Evolutionary conservation across 2,888 invertebrate genomes (phyloP).

Genomic region (Augiades crinisus): DNA sequence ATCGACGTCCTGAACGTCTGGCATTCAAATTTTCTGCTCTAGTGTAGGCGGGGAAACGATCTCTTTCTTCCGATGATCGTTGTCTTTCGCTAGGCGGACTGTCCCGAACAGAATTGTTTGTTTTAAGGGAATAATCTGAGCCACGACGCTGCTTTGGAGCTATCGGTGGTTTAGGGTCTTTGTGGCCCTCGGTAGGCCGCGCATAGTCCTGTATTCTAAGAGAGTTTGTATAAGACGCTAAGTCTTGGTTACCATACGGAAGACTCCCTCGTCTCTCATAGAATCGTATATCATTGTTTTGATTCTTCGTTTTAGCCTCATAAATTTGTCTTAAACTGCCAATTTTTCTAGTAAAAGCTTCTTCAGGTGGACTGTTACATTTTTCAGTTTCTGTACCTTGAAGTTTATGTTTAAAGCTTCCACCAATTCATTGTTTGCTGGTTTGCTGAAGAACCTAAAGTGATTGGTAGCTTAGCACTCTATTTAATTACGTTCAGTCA

Average conservation of each 20-base stretch:
- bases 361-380: slow-evolving; percentile 50
- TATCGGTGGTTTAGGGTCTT: slow-evolving; percentile 64
- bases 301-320: slow-evolving; percentile 84
- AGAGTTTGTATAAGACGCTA: slow-evolving; percentile 53
- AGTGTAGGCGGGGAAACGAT: slow-evolving; percentile 55
- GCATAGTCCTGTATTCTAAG: slow-evolving; percentile 60
- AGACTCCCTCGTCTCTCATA: slow-evolving; percentile 65
- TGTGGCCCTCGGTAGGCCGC: slow-evolving; percentile 48
- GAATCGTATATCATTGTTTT: slow-evolving; percentile 47
- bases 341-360: slow-evolving; percentile 81
- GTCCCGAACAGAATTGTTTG: slow-evolving; percentile 44
- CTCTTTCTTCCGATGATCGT: slow-evolving; percentile 61
- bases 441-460: neutral
- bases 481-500: slow-evolving; percentile 15
- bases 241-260: slow-evolving; percentile 55
- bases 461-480: slow-evolving; percentile 17
- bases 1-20: slow-evolving; percentile 63
- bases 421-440: slow-evolving; percentile 55
- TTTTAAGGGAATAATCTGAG: slow-evolving; percentile 52
- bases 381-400: slow-evolving; percentile 50
- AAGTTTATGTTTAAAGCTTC: slow-evolving; percentile 85
- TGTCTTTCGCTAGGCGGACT: slow-evolving; percentile 61
- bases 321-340: slow-evolving; percentile 90
- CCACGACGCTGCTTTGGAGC: slow-evolving; percentile 63
- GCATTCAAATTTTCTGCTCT: slow-evolving; percentile 60